Conservation (phyloP, 1,140 invertebrate genomes). For the Limonius californicus region DNA sequence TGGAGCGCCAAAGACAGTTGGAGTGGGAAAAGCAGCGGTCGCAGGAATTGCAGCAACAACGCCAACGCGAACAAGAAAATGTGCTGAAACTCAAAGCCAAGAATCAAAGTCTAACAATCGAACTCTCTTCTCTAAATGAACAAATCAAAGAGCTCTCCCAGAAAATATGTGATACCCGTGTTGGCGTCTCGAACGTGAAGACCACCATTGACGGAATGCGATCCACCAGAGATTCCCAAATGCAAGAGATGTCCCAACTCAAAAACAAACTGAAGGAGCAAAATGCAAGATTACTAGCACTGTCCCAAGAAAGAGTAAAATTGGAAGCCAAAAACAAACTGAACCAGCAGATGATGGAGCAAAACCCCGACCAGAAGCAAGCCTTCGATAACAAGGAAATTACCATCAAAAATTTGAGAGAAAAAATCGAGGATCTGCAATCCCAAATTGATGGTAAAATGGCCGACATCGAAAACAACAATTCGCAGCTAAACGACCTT, state of each 20-base stretch:
- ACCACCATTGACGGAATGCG: slow-evolving; percentile 96
- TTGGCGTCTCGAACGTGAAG: slow-evolving; percentile 88
- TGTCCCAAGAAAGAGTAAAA: slow-evolving; percentile 80
- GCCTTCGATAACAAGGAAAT: slow-evolving; percentile 78
- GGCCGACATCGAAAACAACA: slow-evolving; percentile 79
- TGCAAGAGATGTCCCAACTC: slow-evolving; percentile 83
- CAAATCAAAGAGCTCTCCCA: slow-evolving; percentile 77
- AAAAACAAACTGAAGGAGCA: slow-evolving; percentile 83
- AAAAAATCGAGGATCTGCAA: slow-evolving; percentile 57
- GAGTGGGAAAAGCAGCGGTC: slow-evolving; percentile 93
- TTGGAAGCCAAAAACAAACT: slow-evolving; percentile 72
- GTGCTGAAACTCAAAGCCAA: slow-evolving; percentile 86
- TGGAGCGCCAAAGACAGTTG: slow-evolving; percentile 90
- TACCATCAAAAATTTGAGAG: slow-evolving; percentile 76
- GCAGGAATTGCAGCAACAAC: slow-evolving; percentile 77
- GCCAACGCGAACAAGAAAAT: slow-evolving; percentile 83
- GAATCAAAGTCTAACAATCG: slow-evolving; percentile 80
- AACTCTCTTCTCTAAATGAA: slow-evolving; percentile 67
- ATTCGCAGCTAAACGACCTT: slow-evolving; percentile 68
- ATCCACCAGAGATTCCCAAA: slow-evolving; percentile 80
- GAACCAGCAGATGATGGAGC: slow-evolving; percentile 45
- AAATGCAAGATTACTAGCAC: slow-evolving; percentile 70
- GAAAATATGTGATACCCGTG: slow-evolving; percentile 84
- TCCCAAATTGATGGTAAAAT: slow-evolving; percentile 71
- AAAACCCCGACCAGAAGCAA: slow-evolving; percentile 63